Conservation (phyloP, 1,140 invertebrate genomes). For the Cataglyphis hispanica region DNA sequence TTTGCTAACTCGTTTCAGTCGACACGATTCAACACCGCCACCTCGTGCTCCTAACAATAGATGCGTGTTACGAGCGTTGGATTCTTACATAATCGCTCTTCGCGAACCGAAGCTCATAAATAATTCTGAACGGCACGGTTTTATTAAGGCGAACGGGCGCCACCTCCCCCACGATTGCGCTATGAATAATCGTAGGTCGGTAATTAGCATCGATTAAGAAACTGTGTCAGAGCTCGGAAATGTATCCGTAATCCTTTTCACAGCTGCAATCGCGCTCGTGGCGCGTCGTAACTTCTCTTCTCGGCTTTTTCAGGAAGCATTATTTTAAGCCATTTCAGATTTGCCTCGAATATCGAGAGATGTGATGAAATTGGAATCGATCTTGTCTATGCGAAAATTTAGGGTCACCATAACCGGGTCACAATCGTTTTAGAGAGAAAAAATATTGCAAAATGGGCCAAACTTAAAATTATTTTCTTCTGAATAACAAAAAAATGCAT, state of each 20-base stretch:
- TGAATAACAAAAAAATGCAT: background rate
- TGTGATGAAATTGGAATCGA: background rate
- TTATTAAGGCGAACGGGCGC: constrained; percentile 7
- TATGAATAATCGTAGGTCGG: constrained; percentile 1
- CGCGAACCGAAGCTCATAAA: constrained; percentile 1
- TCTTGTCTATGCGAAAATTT: constrained; percentile 1
- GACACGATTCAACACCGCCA: background rate
- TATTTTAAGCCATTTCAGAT: background rate
- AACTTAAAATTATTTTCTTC: background rate
- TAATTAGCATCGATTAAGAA: constrained; percentile 2
- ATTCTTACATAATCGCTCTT: constrained; percentile 22
- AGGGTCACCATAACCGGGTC: background rate
- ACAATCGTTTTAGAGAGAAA: background rate
- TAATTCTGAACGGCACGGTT: constrained; percentile 17
- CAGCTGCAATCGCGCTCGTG: background rate
- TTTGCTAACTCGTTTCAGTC: background rate
- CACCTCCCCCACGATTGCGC: constrained; percentile 19
- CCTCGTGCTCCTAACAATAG: constrained; percentile 14
- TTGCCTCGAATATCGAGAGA: background rate
- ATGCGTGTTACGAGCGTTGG: constrained; percentile 7
- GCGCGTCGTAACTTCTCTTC: background rate
- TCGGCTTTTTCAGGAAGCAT: background rate
- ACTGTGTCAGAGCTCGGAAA: constrained; percentile 8
- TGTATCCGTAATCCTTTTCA: constrained; percentile 17
- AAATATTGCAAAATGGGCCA: background rate